A percentile compares a stretch with the other conserved stretches of the same genome.
phyloP scores from a whole-genome alignment of 2,888 invertebrate genomes.

The Ophion ventricosus region DNA sequence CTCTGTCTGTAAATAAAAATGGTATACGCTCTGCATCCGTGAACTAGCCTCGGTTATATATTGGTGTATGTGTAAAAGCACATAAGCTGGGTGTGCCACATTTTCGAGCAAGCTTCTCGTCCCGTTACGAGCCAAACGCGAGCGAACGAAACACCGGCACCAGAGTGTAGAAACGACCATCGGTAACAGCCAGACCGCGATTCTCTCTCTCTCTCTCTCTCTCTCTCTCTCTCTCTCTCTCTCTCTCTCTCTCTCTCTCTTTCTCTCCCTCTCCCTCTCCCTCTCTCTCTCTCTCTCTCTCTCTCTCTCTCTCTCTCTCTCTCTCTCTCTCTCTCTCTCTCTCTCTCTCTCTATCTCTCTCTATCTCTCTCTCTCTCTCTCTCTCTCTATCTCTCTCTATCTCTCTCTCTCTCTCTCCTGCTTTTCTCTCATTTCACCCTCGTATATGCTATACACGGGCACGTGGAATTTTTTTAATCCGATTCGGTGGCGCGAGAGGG shows the following conservation, averaged over 20 bases:
- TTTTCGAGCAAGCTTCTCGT: slow-evolving; percentile 63
- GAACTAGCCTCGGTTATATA: slow-evolving; percentile 49
- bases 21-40: slow-evolving; percentile 43
- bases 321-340: slow-evolving; percentile 8
- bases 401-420: slow-evolving; percentile 9
- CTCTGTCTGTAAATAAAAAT: slow-evolving; percentile 37
- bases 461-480: slow-evolving; percentile 76
- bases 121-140: slow-evolving; percentile 65
- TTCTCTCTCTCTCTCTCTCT: slow-evolving; percentile 18
- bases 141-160: slow-evolving; percentile 68
- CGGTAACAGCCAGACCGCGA: slow-evolving; percentile 57
- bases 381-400: neutral
- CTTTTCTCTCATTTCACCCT: neutral
- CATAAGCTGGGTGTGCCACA: slow-evolving; percentile 47
- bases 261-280: slow-evolving; percentile 23
- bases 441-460: slow-evolving; percentile 35
- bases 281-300: slow-evolving; percentile 11
- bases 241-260: slow-evolving; percentile 11
- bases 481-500: slow-evolving; percentile 72
- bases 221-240: neutral
- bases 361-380: slow-evolving; percentile 22
- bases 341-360: slow-evolving; percentile 14
- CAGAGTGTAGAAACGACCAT: slow-evolving; percentile 53
- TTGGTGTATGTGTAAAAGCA: slow-evolving; percentile 46
- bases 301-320: slow-evolving; percentile 8